A percentile compares a stretch with the other conserved stretches of the same genome.
These are phyloP conservation scores for Miltochrista miniata DNA, from an alignment of 2,888 invertebrate species.

Conservation along the genomic window DNA sequence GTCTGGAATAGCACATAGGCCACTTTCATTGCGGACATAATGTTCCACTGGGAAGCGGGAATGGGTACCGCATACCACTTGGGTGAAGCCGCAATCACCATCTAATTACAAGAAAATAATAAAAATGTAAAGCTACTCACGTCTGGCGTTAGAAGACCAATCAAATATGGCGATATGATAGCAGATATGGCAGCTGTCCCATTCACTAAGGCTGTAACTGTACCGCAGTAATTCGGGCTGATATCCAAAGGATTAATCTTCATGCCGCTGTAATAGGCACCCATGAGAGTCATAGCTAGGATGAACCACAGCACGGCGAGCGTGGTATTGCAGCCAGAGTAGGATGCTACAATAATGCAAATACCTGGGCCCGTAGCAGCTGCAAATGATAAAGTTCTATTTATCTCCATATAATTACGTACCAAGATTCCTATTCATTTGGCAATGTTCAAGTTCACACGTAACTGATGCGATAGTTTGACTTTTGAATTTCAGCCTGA, in stretches of 20 bases:
- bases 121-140: slow-evolving; percentile 78
- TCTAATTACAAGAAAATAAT: too few species aligned
- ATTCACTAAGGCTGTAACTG: slow-evolving; percentile 86
- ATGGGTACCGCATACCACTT: too few species aligned
- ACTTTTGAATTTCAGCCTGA: too few species aligned
- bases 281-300: slow-evolving; percentile 87
- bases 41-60: too few species aligned
- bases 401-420: background rate
- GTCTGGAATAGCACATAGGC: too few species aligned
- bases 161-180: slow-evolving; percentile 85
- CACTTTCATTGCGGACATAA: too few species aligned
- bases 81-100: too few species aligned
- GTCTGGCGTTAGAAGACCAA: slow-evolving; percentile 84
- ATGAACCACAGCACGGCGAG: slow-evolving; percentile 84
- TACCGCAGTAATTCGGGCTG: slow-evolving; percentile 86
- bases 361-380: slow-evolving; percentile 86
- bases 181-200: slow-evolving; percentile 86
- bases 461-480: too few species aligned
- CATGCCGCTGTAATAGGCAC: slow-evolving; percentile 88
- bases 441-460: too few species aligned
- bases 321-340: slow-evolving; percentile 84
- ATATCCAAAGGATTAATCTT: slow-evolving; percentile 87
- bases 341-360: slow-evolving; percentile 85
- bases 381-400: slow-evolving; percentile 41
- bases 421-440: too few species aligned